These are phyloP conservation scores for Gorsachius magnificus DNA, from an alignment of 2,797 vertebrate genomes.

Conservation along the genomic window DNA sequence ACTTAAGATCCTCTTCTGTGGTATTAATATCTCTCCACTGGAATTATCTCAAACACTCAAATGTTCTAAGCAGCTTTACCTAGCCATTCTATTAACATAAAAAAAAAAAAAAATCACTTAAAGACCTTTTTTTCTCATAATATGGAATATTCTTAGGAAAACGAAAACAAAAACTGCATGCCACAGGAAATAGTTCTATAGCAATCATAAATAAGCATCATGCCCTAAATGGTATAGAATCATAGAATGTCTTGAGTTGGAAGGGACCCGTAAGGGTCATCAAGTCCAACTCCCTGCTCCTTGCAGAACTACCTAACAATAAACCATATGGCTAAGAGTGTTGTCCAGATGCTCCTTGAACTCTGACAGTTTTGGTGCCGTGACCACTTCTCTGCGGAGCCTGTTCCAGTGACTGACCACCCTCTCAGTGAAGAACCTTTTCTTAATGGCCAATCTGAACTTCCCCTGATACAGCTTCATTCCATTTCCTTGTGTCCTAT, in stretches of 20 bases:
- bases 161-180: background rate
- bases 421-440: background rate
- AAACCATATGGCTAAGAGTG: background rate
- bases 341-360: background rate
- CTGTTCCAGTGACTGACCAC: background rate
- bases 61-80: background rate
- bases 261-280: background rate
- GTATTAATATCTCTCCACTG: background rate
- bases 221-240: background rate
- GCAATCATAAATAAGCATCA: background rate
- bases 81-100: background rate
- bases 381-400: background rate
- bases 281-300: background rate
- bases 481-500: background rate
- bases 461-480: background rate
- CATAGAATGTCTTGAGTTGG: background rate
- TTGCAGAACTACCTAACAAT: background rate
- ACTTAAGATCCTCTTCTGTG: background rate
- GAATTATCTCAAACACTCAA: background rate
- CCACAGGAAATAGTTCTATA: background rate
- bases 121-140: background rate
- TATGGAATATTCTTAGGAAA: background rate
- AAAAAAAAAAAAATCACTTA: background rate
- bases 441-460: background rate
- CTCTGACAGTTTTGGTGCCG: background rate